Evolutionary conservation across 2,113 vertebrate genomes (phyloP), one percentile per base, ranked within the genome.

Genomic region (Geococcyx californianus): DNA sequence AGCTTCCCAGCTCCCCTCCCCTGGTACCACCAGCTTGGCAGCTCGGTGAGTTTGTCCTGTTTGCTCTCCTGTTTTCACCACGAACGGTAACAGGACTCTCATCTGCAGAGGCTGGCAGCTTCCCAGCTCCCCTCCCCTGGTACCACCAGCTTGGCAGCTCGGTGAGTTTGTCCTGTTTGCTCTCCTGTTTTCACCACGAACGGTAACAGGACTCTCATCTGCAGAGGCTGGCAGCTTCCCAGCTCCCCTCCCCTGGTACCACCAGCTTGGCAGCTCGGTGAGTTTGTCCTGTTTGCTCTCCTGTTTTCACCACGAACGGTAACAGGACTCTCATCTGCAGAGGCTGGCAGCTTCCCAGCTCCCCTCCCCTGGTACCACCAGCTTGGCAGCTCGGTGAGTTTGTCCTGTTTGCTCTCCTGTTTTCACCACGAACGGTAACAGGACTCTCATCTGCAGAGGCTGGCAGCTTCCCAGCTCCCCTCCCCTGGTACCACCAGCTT

Each of bases 341-440:
- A 58, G 62, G 33, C 84, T 91, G 90, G 82, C 74, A 88, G 76
- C 11, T 21, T 82, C 90, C 90, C 78, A 90, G 69, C 75, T 89
- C 69, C 7, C 16, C 49, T 91, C 84, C 87, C 87, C 77, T 24
- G 66, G 73, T 29, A 49, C 60, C 58, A 21, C 75, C 76, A 84
- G 55, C 86, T 31, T 86, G 75, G 79, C 89, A 84, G 78, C 80
- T 45, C 14, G 4, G 7, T 5, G 29, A 9, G 9, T 55, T 60
- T 31, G 44, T 82, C 60, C 67, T 29, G 40, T 18, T 70, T 70
- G 33, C n/a, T 49, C 70, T 23, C 8, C n/a, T n/a, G n/a, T n/a
- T n/a, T n/a, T n/a, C n/a, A n/a, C n/a, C n/a, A n/a, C n/a, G n/a
- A n/a, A n/a, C n/a, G n/a, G n/a, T n/a, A n/a, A n/a, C 18, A 67